Conservation (phyloP, 2,113 vertebrate species). For the Urocynchramus pylzowi region DNA sequence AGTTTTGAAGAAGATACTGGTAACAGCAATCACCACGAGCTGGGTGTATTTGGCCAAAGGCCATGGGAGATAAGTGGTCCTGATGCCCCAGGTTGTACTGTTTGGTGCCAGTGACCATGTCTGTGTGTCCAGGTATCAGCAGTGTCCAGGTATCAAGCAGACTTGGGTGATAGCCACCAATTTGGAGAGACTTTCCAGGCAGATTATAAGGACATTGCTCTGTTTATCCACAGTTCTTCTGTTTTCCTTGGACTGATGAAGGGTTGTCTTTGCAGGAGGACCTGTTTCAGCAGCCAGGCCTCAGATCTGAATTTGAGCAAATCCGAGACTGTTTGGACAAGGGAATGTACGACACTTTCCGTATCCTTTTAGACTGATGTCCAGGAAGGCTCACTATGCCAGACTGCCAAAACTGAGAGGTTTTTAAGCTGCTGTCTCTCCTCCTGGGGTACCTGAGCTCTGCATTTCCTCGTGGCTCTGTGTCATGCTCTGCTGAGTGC, state of each 20-base stretch:
- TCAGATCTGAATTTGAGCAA: slow-evolving; percentile 87
- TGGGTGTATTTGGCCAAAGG: not conserved
- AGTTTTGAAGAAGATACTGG: not conserved
- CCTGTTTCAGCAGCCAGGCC: slow-evolving; percentile 94
- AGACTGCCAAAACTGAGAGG: not conserved
- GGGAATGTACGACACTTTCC: slow-evolving; percentile 82
- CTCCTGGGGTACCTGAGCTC: fast-evolving
- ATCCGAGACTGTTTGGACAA: slow-evolving; percentile 94
- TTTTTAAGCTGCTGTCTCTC: not conserved
- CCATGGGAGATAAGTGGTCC: not conserved
- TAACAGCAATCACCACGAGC: not conserved
- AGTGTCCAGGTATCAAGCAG: not conserved
- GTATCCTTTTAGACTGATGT: slow-evolving; percentile 82
- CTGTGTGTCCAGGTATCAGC: not conserved
- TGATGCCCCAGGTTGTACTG: not conserved
- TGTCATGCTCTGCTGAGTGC: not conserved
- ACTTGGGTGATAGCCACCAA: not conserved
- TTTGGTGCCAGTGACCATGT: not conserved
- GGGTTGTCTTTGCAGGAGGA: slow-evolving; percentile 81
- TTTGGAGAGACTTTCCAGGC: not conserved
- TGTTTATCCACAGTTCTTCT: not conserved
- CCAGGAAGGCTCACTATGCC: not conserved
- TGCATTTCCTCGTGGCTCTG: not conserved
- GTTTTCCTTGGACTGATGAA: not conserved
- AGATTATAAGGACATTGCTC: not conserved